Evolutionary conservation across 1,140 invertebrate species (phyloP), one percentile per base, ranked within the genome.

Genomic region (Manduca sexta): DNA sequence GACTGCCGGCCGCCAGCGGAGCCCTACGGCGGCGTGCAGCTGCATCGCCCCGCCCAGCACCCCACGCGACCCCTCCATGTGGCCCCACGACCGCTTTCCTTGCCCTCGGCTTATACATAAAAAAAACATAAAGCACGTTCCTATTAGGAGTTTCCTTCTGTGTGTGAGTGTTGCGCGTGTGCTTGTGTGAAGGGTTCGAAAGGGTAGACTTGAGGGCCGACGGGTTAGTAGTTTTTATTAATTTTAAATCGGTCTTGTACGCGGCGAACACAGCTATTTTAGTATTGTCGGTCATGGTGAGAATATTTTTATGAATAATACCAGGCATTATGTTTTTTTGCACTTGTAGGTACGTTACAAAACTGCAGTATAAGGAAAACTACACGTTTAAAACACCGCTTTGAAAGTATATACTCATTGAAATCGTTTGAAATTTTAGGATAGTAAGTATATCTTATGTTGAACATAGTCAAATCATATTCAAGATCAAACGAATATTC

Each of bases 41-140:
- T 76, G 74, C 72, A 69, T 60, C 63, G 75, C 76, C 68, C 80
- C 77, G 73, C 76, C 77, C 74, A 74, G 64, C 67, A 69, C 69
- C 75, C 70, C 70, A 68, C 61, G 60, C 52, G 56, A 63, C 58
- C 66, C 60, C 62, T 56, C 66, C 60, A 64, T 52, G 53, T 64
- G 64, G 58, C 75, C 73, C 64, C 70, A 70, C 65, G 10, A 16
- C 30, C 29, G 64, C 50, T 78, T 75, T 74, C 69, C 66, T 69
- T 65, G 58, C 68, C 60, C 60, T 59, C 59, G 45, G 33, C 35
- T 52, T 51, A 45, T 69, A 75, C 64, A 81, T 78, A 80, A 75
- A 83, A 78, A 82, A 61, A 62, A 76, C 62, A 80, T 76, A 74
- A 73, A 68, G 59, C 30, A 30, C 44, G 13, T 43, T 31, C 35